phyloP scores from a whole-genome alignment of 2,888 invertebrate species.

The Lampropteryx suffumata region DNA sequence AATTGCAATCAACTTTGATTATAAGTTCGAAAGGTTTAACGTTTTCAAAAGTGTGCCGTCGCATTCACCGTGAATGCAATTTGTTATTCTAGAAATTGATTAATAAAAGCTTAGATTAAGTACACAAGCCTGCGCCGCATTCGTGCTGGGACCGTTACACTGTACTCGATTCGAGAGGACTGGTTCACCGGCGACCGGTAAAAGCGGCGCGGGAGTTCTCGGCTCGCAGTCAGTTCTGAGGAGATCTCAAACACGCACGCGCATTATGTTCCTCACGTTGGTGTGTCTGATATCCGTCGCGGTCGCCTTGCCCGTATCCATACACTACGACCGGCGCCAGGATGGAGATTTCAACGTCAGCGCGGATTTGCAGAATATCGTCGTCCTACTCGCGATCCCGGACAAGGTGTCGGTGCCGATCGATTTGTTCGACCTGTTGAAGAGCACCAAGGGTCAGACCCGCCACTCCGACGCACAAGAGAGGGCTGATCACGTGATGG shows the following conservation, averaged over 20 bases:
- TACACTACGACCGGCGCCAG: slow-evolving; percentile 87
- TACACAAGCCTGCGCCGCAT: slow-evolving; percentile 34
- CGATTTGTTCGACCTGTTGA: slow-evolving; percentile 41
- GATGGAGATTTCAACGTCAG: slow-evolving; percentile 89
- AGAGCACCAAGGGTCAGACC: slow-evolving; percentile 33
- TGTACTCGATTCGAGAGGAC: slow-evolving; percentile 75
- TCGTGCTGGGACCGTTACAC: slow-evolving; percentile 76
- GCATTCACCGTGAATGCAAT: slow-evolving; percentile 17
- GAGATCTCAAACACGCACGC: slow-evolving; percentile 60
- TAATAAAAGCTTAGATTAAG: slow-evolving; percentile 27
- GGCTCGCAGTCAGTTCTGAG: slow-evolving; percentile 60
- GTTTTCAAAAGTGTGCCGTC: slow-evolving; percentile 18
- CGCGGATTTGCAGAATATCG: slow-evolving; percentile 88
- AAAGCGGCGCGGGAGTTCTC: slow-evolving; percentile 68
- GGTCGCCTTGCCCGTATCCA: slow-evolving; percentile 52
- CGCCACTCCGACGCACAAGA: slow-evolving; percentile 52
- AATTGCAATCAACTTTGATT: neutral
- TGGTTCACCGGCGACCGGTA: slow-evolving; percentile 70
- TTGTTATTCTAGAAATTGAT: slow-evolving; percentile 15
- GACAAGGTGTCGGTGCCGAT: slow-evolving; percentile 47
- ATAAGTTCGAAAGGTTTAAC: slow-evolving; percentile 2
- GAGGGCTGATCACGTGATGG: slow-evolving; percentile 67
- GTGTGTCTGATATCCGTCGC: slow-evolving; percentile 52
- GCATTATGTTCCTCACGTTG: slow-evolving; percentile 61
- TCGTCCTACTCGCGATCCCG: slow-evolving; percentile 86